Conservation (phyloP, 2,113 vertebrate genomes). For the Microtus montanus region DNA sequence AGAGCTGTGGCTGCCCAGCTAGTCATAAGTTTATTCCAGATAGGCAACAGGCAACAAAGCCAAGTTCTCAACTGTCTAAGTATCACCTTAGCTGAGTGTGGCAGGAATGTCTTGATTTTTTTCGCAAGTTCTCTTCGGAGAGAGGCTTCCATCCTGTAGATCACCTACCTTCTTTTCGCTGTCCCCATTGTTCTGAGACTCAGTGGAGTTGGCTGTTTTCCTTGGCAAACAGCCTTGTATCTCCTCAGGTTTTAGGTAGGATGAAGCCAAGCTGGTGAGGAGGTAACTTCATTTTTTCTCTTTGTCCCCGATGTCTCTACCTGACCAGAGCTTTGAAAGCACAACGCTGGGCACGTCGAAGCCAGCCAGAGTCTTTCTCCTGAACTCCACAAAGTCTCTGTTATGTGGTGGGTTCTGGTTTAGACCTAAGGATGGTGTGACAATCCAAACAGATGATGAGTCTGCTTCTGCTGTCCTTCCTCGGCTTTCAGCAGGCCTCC, state of each 20-base stretch:
- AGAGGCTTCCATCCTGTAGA: background rate
- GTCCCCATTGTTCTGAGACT: background rate
- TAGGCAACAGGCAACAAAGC: conserved; percentile 72
- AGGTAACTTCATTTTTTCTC: background rate
- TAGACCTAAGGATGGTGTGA: background rate
- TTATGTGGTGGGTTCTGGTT: background rate
- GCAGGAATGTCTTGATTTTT: background rate
- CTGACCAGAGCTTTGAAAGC: background rate
- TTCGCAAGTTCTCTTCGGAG: background rate
- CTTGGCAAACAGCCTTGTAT: background rate
- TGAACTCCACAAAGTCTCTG: background rate
- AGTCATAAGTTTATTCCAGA: conserved; percentile 84
- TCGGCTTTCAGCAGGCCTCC: background rate
- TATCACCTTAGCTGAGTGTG: conserved; percentile 34
- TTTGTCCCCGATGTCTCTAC: background rate
- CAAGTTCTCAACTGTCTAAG: conserved; percentile 70
- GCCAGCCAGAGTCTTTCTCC: background rate
- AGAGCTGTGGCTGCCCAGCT: conserved; percentile 80
- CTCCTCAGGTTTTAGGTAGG: conserved; percentile 15
- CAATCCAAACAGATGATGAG: background rate
- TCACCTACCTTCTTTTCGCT: background rate
- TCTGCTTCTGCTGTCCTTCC: background rate
- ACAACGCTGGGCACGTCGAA: background rate
- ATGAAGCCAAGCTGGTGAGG: background rate
- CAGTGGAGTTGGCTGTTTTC: background rate